phyloP scores from a whole-genome alignment of 2,113 vertebrate genomes.

The Dinomys branickii region DNA sequence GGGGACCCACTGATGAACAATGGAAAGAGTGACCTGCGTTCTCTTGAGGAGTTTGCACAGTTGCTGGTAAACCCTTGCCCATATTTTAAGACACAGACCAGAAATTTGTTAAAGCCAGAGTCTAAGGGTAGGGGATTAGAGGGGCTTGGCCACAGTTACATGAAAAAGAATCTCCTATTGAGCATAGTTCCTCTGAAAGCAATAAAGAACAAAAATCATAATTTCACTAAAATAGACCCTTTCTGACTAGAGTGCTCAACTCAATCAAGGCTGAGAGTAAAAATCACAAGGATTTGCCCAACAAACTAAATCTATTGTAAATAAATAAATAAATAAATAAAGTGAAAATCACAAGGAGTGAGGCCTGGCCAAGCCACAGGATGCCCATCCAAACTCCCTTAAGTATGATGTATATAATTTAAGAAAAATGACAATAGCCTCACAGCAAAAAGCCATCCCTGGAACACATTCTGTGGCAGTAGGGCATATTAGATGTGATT shows the following conservation, averaged over 20 bases:
- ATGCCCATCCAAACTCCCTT: background rate
- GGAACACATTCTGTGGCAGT: background rate
- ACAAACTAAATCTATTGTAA: slow-evolving; percentile 18
- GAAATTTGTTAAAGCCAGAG: background rate
- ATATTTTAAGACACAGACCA: background rate
- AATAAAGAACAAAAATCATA: slow-evolving; percentile 18
- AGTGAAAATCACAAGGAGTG: background rate
- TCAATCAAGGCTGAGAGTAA: background rate
- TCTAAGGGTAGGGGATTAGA: background rate
- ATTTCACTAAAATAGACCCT: background rate
- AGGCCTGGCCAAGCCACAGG: background rate
- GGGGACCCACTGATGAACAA: background rate
- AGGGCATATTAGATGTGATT: background rate
- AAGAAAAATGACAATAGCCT: background rate
- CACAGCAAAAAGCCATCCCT: background rate
- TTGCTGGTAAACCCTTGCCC: background rate
- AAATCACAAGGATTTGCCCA: background rate
- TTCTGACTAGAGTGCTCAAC: background rate
- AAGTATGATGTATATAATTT: background rate
- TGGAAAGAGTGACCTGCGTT: background rate
- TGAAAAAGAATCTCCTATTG: background rate
- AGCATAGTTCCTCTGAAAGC: background rate
- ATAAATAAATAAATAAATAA: background rate
- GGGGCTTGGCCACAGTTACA: background rate
- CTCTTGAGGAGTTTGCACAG: background rate